Evolutionary conservation across 2,113 vertebrate species (phyloP).

Genomic region (Campylomormyrus tamandua): DNA sequence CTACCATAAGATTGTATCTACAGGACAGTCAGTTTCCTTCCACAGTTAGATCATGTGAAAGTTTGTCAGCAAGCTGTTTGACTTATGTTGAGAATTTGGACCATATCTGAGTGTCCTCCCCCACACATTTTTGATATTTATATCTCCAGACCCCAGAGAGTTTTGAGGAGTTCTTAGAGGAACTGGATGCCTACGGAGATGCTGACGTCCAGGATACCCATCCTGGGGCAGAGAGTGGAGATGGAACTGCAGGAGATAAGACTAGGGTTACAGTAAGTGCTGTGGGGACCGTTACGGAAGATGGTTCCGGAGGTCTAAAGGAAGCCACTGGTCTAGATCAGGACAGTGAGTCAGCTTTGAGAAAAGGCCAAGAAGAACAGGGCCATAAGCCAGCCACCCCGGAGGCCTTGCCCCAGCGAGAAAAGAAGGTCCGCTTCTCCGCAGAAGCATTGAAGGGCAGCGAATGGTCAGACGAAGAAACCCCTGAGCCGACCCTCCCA

Average conservation of each 20-base stretch:
- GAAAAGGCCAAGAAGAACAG: conserved; percentile 22
- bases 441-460: conserved; percentile 44
- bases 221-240: conserved; percentile 17
- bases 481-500: background rate
- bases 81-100: background rate
- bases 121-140: background rate
- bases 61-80: background rate
- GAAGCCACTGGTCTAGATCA: background rate
- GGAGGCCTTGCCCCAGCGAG: conserved; percentile 30
- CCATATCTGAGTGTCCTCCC: background rate
- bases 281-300: conserved; percentile 10
- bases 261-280: conserved; percentile 15
- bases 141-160: conserved; percentile 43
- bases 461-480: conserved; percentile 18
- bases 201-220: conserved; percentile 35
- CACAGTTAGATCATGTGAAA: background rate
- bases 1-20: background rate
- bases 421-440: conserved; percentile 63
- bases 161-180: conserved; percentile 60
- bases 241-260: conserved; percentile 31
- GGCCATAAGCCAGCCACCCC: conserved; percentile 14
- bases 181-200: conserved; percentile 54
- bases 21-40: background rate
- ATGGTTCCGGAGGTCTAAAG: background rate
- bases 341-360: background rate